phyloP scores from a whole-genome alignment of 1,140 invertebrate genomes.

The Pygmarrhopalites habei region DNA sequence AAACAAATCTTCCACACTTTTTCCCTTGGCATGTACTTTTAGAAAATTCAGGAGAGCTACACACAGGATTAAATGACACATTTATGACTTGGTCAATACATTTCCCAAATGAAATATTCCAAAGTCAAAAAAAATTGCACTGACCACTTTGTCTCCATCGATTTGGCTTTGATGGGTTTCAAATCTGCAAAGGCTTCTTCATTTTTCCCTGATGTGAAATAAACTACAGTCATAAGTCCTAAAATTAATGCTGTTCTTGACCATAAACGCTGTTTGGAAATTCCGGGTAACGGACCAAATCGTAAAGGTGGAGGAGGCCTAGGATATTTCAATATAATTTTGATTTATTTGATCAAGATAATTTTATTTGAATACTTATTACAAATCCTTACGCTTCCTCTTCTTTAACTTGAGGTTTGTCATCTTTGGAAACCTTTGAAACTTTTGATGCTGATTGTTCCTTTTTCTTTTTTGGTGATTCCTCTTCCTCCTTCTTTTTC shows the following conservation, averaged over 20 bases:
- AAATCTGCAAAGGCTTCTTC: conserved; percentile 27
- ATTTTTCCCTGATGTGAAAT: conserved; percentile 35
- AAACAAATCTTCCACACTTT: conserved; percentile 68
- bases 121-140: no score
- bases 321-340: neutral
- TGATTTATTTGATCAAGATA: no score
- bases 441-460: neutral
- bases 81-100: no score
- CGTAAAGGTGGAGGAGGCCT: conserved; percentile 14
- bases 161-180: conserved; percentile 25
- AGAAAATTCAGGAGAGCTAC: neutral
- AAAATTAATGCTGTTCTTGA: conserved; percentile 37
- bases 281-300: conserved; percentile 29
- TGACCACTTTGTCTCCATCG: conserved; percentile 39
- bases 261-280: conserved; percentile 39
- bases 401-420: neutral
- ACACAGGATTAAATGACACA: no score
- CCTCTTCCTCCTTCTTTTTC: neutral
- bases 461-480: neutral
- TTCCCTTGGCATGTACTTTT: conserved; percentile 43
- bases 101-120: no score
- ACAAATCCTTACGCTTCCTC: neutral
- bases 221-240: conserved; percentile 38
- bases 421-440: neutral
- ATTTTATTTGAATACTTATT: no score